Evolutionary conservation across 2,113 vertebrate genomes (phyloP).

Genomic region (Pachycephala philippinensis): DNA sequence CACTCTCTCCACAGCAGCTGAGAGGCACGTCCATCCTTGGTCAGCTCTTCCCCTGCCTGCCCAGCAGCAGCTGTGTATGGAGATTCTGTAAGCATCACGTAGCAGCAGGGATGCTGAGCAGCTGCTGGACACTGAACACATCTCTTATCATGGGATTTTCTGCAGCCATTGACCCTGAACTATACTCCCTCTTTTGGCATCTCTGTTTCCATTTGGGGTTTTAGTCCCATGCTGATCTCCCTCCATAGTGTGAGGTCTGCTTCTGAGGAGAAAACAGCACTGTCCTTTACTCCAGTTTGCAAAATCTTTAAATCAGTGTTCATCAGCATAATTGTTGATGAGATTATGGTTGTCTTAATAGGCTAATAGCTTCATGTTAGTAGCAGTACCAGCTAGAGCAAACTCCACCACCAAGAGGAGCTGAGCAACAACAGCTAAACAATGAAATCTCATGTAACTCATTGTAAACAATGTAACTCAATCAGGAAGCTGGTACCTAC

Average conservation of each 20-base stretch:
- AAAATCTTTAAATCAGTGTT: not conserved
- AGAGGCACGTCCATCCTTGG: fast-evolving
- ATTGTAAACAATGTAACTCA: not conserved
- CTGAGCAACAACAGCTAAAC: not conserved
- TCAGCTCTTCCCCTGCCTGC: not conserved
- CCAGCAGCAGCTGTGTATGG: not conserved
- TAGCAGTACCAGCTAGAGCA: not conserved
- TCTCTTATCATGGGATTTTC: not conserved
- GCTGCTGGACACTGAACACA: not conserved
- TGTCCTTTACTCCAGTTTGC: not conserved
- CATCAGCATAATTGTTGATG: not conserved
- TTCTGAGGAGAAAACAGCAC: not conserved
- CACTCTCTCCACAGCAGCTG: fast-evolving
- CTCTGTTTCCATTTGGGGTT: not conserved
- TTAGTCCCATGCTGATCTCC: not conserved
- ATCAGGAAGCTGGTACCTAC: not conserved
- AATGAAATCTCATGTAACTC: not conserved
- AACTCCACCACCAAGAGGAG: not conserved
- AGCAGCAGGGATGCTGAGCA: not conserved
- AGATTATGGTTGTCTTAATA: not conserved
- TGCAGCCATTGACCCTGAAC: not conserved
- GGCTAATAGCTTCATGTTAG: not conserved
- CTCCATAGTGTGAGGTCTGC: not conserved
- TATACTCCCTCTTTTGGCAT: not conserved
- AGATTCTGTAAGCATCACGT: not conserved